Percentiles rank a stretch among this genome's conserved stretches.
Conservation (phyloP, 2,888 invertebrate genomes). For the Hydroisotoma schaefferi region DNA sequence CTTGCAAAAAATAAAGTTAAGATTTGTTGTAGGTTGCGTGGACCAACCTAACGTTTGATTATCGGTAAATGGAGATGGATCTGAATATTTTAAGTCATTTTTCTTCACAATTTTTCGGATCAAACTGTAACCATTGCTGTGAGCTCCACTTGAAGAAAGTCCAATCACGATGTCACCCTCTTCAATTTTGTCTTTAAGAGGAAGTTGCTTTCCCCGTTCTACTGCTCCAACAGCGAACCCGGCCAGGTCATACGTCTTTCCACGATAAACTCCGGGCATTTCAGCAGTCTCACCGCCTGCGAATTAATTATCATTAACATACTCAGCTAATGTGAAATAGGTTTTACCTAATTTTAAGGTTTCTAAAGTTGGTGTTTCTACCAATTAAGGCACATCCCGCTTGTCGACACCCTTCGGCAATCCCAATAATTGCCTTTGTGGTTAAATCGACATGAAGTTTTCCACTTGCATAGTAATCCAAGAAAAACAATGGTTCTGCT, state of each 20-base stretch:
- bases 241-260: conserved; percentile 88
- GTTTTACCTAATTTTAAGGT: not conserved
- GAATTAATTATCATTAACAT: not conserved
- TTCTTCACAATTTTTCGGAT: conserved; percentile 74
- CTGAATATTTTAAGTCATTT: conserved; percentile 63
- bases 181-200: conserved; percentile 63
- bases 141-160: conserved; percentile 83
- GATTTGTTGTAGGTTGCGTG: not conserved
- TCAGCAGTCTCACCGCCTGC: conserved; percentile 36
- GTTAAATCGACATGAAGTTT: conserved; percentile 73
- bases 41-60: conserved; percentile 64
- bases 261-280: conserved; percentile 90
- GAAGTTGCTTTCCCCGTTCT: conserved; percentile 70
- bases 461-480: conserved; percentile 96
- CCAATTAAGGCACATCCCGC: conserved; percentile 87
- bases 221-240: conserved; percentile 95
- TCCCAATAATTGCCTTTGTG: conserved; percentile 74
- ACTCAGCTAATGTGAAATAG: not conserved
- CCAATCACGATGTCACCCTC: conserved; percentile 79
- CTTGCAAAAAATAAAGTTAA: not conserved
- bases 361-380: conserved; percentile 54
- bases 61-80: conserved; percentile 66
- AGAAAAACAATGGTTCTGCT: conserved; percentile 90
- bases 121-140: conserved; percentile 91
- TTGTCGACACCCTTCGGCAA: conserved; percentile 79